Evolutionary conservation across 2,888 invertebrate genomes (phyloP).

Genomic region (Drosophila maculinotata): DNA sequence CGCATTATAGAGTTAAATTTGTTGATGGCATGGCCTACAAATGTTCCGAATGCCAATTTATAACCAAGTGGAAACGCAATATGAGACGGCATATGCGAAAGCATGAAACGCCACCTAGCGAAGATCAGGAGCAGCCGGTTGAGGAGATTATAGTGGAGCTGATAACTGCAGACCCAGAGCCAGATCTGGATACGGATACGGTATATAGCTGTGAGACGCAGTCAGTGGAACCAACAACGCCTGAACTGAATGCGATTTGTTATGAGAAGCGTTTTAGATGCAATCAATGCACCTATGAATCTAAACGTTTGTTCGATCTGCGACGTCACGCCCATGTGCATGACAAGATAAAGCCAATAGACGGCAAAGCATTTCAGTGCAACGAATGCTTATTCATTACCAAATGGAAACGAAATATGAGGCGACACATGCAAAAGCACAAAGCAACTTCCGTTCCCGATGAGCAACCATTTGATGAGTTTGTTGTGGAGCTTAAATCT

Average conservation of each 20-base stretch:
- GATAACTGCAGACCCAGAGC: slow-evolving; percentile 9
- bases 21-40: slow-evolving; percentile 20
- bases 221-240: not conserved
- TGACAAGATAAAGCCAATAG: slow-evolving; percentile 2
- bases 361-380: slow-evolving; percentile 31
- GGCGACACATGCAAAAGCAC: slow-evolving; percentile 25
- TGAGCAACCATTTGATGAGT: not conserved
- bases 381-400: slow-evolving; percentile 26
- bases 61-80: slow-evolving; percentile 50
- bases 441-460: not conserved
- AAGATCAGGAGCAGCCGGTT: not conserved
- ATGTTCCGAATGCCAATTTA: slow-evolving; percentile 33
- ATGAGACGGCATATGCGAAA: slow-evolving; percentile 37
- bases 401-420: slow-evolving; percentile 21
- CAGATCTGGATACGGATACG: slow-evolving; percentile 2
- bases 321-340: slow-evolving; percentile 34
- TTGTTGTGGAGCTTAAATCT: not conserved
- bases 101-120: slow-evolving; percentile 1
- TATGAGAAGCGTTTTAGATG: slow-evolving; percentile 26
- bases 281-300: slow-evolving; percentile 32
- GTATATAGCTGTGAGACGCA: not conserved
- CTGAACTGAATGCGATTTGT: no score
- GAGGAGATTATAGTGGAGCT: slow-evolving; percentile 23
- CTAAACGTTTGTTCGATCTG: slow-evolving; percentile 39
- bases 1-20: slow-evolving; percentile 12